Conservation (phyloP, 2,888 invertebrate species). For the Syritta pipiens region DNA sequence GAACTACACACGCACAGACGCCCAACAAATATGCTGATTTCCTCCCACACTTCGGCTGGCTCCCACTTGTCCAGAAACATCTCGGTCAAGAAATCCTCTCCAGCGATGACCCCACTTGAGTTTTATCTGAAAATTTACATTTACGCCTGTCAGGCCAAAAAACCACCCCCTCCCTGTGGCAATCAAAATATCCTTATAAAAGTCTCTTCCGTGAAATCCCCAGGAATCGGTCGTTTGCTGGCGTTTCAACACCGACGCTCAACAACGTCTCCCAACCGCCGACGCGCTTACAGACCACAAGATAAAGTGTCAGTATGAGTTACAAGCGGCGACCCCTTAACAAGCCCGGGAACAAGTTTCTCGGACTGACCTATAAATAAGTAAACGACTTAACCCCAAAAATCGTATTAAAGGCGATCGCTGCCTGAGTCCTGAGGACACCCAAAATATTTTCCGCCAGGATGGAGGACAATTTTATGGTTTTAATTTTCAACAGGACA, state of each 20-base stretch:
- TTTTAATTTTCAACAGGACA: slow-evolving; percentile 68
- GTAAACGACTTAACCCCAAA: slow-evolving; percentile 50
- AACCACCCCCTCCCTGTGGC: slow-evolving; percentile 1
- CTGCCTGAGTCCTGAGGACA: background rate
- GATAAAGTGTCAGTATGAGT: slow-evolving; percentile 39
- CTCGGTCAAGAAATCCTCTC: background rate
- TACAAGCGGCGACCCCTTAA: slow-evolving; percentile 2
- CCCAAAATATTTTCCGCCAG: background rate
- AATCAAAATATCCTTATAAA: slow-evolving; percentile 31
- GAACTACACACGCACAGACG: slow-evolving; percentile 20
- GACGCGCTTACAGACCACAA: slow-evolving; percentile 1
- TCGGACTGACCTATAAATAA: slow-evolving; percentile 50
- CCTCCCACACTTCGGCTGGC: background rate
- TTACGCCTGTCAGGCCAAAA: too few species aligned
- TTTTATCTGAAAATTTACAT: slow-evolving; percentile 34
- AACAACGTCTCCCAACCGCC: too few species aligned
- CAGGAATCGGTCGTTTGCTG: too few species aligned
- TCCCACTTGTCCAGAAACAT: background rate
- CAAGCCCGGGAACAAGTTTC: slow-evolving; percentile 46
- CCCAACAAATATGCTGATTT: slow-evolving; percentile 30
- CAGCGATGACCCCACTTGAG: slow-evolving; percentile 9
- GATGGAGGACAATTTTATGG: slow-evolving; percentile 57
- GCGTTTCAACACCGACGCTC: too few species aligned
- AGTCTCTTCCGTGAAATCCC: too few species aligned
- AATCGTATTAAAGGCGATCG: slow-evolving; percentile 20